A percentile compares a stretch with the other conserved stretches of the same genome.
phyloP scores from a whole-genome alignment of 2,797 vertebrate genomes.

The Hephaestus fuliginosus region DNA sequence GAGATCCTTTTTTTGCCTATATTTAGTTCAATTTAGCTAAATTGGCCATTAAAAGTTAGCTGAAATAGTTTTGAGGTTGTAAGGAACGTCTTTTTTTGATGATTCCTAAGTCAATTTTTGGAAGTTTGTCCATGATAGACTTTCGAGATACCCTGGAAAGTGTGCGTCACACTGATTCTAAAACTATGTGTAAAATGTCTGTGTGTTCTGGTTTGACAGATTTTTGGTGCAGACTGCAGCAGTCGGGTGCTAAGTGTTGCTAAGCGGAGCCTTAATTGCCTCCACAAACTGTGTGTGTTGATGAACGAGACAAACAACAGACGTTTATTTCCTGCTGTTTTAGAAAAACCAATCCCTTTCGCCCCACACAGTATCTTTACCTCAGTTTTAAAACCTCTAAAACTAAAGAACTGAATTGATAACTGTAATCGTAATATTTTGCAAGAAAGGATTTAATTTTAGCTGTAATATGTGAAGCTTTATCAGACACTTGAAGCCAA shows the following conservation, averaged over 20 bases:
- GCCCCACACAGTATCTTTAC: no score
- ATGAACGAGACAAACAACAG: background rate
- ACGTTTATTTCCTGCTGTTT: background rate
- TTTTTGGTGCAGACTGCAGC: background rate
- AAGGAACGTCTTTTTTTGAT: background rate
- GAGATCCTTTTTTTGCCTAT: background rate
- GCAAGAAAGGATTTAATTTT: background rate
- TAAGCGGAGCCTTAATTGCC: background rate
- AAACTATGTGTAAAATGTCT: background rate
- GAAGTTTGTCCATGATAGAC: background rate
- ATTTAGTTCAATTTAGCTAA: background rate
- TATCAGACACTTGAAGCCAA: background rate
- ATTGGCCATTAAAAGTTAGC: background rate
- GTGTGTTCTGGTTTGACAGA: background rate
- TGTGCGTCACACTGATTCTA: background rate
- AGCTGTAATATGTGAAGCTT: background rate
- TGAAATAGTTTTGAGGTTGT: background rate
- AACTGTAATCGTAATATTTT: no score
- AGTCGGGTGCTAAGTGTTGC: no score
- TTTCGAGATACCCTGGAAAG: rapidly evolving
- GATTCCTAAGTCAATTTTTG: background rate
- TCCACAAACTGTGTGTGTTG: background rate
- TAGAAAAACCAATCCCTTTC: background rate
- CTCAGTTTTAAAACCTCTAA: no score
- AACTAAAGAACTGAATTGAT: no score